Percentiles rank a stretch among this genome's conserved stretches.
Conservation (phyloP, 1,140 invertebrate species). For the Spodoptera litura region DNA sequence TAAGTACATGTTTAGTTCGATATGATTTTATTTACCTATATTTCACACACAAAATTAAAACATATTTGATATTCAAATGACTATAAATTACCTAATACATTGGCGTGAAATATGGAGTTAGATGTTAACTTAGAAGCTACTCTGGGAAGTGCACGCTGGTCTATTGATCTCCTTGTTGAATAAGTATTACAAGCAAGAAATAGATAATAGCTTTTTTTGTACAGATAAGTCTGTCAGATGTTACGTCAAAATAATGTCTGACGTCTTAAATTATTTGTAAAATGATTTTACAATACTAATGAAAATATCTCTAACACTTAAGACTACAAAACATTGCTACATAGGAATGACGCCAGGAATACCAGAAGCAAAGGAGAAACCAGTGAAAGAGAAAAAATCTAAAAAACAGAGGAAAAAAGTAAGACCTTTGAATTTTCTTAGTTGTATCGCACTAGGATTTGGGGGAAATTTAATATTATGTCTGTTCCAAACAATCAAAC, state of each 20-base stretch:
- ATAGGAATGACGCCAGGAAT: conserved; percentile 48
- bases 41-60: no score
- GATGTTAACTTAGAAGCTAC: no score
- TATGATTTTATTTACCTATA: no score
- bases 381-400: conserved; percentile 50
- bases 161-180: not conserved
- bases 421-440: not conserved
- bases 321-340: conserved; percentile 18
- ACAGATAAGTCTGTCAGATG: not conserved
- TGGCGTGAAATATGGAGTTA: no score
- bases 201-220: conserved; percentile 39
- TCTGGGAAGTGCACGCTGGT: no score
- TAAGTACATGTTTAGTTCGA: not conserved
- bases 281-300: conserved; percentile 43
- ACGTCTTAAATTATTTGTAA: conserved; percentile 53
- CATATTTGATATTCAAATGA: no score
- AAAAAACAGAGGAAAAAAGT: conserved; percentile 48
- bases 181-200: conserved; percentile 39
- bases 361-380: conserved; percentile 12
- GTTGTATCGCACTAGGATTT: not conserved
- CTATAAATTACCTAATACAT: no score
- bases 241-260: conserved; percentile 44
- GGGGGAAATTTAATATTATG: no score
- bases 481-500: no score
- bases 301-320: conserved; percentile 28